phyloP scores from a whole-genome alignment of 2,797 vertebrate species.

The Chrosomus eos region DNA sequence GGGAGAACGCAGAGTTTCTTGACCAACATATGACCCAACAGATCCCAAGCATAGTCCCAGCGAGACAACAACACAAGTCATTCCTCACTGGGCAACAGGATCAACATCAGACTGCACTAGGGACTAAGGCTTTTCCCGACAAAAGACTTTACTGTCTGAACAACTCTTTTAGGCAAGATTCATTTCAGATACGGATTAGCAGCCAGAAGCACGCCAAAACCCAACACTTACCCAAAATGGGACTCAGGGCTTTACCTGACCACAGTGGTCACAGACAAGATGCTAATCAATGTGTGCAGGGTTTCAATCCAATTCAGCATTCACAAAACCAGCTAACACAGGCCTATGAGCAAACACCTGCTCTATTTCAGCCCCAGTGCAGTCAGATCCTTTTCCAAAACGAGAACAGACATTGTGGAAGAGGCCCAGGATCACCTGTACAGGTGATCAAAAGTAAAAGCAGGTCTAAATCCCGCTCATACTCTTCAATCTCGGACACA shows the following conservation, averaged over 20 bases:
- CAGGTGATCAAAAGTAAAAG: constrained; percentile 71
- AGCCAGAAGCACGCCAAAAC: constrained; percentile 67
- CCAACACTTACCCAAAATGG: constrained; percentile 68
- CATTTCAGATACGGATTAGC: constrained; percentile 62
- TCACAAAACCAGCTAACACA: constrained; percentile 10
- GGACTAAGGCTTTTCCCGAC: constrained; percentile 22
- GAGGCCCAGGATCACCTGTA: constrained; percentile 13
- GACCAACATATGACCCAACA: constrained; percentile 36
- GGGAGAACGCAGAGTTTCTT: constrained; percentile 11
- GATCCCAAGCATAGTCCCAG: constrained; percentile 13
- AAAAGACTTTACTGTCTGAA: constrained; percentile 39
- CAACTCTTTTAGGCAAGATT: constrained; percentile 42
- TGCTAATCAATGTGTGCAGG: constrained; percentile 14
- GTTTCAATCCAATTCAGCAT: constrained; percentile 21
- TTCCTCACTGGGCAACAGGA: constrained; percentile 41
- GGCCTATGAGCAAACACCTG: constrained; percentile 35
- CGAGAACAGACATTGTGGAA: constrained; percentile 32
- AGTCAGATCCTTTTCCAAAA: constrained; percentile 32
- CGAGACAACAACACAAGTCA: constrained; percentile 37
- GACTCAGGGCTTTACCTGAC: constrained; percentile 59
- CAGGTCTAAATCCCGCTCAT: constrained; percentile 74
- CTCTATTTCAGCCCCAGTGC: constrained; percentile 30
- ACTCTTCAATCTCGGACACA: constrained; percentile 76
- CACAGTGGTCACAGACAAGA: constrained; percentile 54
- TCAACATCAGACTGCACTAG: constrained; percentile 34